A percentile compares a stretch with the other conserved stretches of the same genome.
Conservation (phyloP, 2,797 vertebrate species). For the Oreortyx pictus region DNA sequence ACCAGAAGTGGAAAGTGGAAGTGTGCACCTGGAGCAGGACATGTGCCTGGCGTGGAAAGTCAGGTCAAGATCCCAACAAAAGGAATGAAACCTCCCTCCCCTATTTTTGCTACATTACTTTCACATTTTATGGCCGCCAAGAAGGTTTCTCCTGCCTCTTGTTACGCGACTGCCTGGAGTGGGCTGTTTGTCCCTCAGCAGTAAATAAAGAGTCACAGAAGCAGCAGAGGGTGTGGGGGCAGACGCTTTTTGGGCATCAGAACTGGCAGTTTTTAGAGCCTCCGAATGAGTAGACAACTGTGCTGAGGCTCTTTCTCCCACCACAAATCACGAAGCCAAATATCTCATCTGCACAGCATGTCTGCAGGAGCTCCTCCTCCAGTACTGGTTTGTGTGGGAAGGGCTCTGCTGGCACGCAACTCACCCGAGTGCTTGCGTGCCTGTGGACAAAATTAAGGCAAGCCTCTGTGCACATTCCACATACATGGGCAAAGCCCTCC, state of each 20-base stretch:
- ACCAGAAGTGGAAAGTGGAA: background rate
- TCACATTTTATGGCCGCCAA: background rate
- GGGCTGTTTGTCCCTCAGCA: conserved; percentile 52
- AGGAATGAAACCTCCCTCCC: too few relatives aligned
- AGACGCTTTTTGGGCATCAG: conserved; percentile 70
- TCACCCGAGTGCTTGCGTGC: background rate
- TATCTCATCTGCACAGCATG: conserved; percentile 43
- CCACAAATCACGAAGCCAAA: conserved; percentile 71
- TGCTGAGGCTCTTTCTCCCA: conserved; percentile 73
- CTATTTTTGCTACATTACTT: background rate
- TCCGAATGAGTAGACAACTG: conserved; percentile 70
- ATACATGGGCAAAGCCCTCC: background rate
- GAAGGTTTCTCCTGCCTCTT: background rate
- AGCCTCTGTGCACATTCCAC: background rate
- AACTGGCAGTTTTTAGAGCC: conserved; percentile 75
- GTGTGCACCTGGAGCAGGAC: background rate
- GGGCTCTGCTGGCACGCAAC: conserved; percentile 45
- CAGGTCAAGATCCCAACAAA: background rate
- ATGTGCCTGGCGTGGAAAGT: background rate
- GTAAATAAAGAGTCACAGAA: conserved; percentile 64
- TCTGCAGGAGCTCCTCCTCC: conserved; percentile 51
- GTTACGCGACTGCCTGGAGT: background rate
- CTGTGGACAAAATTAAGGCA: conserved; percentile 21
- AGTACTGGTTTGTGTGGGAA: conserved; percentile 25
- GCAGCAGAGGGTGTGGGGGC: conserved; percentile 76